Percentiles rank a stretch among this genome's conserved stretches.
Evolutionary conservation across 2,797 vertebrate genomes (phyloP).

Genomic region (Pangasius macronema): DNA sequence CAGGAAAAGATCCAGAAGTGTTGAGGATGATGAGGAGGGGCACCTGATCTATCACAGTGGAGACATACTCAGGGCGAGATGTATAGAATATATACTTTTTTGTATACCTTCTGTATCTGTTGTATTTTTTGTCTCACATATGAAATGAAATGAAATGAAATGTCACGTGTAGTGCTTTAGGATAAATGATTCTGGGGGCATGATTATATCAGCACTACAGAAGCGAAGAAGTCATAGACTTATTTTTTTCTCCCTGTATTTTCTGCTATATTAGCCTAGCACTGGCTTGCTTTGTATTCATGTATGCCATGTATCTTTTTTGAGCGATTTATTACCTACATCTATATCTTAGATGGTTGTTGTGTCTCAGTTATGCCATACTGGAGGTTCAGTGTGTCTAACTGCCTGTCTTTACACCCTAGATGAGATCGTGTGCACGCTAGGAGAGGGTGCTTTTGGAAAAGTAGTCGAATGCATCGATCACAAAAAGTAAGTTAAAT

Average conservation of each 20-base stretch:
- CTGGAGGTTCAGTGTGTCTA: constrained; percentile 43
- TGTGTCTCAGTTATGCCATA: constrained; percentile 14
- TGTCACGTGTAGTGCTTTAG: constrained; percentile 42
- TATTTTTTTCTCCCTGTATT: constrained; percentile 30
- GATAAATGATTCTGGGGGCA: constrained; percentile 45
- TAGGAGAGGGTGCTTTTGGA: constrained; percentile 93
- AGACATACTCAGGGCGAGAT: constrained; percentile 97
- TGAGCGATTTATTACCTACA: constrained; percentile 46
- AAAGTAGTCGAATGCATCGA: constrained; percentile 94
- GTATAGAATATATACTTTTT: constrained; percentile 92
- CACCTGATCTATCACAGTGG: constrained; percentile 98
- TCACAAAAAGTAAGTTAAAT: constrained; percentile 80
- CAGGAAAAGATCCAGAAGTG: constrained; percentile 92
- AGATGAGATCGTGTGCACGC: constrained; percentile 90
- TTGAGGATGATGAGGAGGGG: constrained; percentile 99
- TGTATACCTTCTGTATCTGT: constrained; percentile 64
- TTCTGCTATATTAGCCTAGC: constrained; percentile 39
- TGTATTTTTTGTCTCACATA: constrained; percentile 41
- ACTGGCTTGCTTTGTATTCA: constrained; percentile 39
- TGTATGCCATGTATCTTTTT: constrained; percentile 48
- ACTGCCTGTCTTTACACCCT: constrained; percentile 62
- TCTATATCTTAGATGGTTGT: constrained; percentile 33
- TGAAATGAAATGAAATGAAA: constrained; percentile 24
- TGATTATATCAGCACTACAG: constrained; percentile 47
- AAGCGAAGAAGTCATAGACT: constrained; percentile 34